Evolutionary conservation across 1,140 invertebrate genomes (phyloP), one percentile per base, ranked within the genome.

Genomic region (Prorops nasuta): DNA sequence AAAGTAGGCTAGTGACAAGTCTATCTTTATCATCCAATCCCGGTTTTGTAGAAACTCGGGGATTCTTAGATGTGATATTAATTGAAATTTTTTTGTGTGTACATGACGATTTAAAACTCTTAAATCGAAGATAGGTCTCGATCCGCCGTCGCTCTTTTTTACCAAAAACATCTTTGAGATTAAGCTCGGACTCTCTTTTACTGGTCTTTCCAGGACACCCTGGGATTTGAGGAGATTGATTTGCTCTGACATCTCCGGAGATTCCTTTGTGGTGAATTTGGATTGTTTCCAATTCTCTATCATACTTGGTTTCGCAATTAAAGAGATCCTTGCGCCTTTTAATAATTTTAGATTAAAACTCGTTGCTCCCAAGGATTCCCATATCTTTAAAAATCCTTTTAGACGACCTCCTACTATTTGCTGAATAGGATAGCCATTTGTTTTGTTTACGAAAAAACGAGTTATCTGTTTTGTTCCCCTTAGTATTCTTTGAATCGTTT

Each of bases 1-100:
- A n/a, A 55, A 34, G 28, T 55, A 55, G 6, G 47, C 53, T 12
- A 28, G 46, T 3, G 43, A 55, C 24, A 55, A 15, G 36, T 55
- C 53, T 24, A 55, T 16, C 38, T 55, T 55, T 10, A 37, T 16
- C 20, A 50, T 9, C 12, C 16, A 46, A 15, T 50, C 47, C 12
- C 35, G 14, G 20, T 15, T 22, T 38, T 46, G 47, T 1, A 55
- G 16, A 21, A 55, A 55, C 9, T 14, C 15, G 12, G 53, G 47
- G 1, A 55, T 38, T 6, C 14, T n/a, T 28, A 28, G 10, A 6
- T 28, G 24, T 4, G 4, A 6, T 10, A 28, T 10, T 10, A 28
- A 10, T 28, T 10, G 4, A 10, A 28, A 28, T 10, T 10, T 28
- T 28, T 10, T 4, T 10, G 24, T 4, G 4, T 10, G 24, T 6